Conservation (phyloP, 2,797 vertebrate species). For the Adrianichthys oophorus region DNA sequence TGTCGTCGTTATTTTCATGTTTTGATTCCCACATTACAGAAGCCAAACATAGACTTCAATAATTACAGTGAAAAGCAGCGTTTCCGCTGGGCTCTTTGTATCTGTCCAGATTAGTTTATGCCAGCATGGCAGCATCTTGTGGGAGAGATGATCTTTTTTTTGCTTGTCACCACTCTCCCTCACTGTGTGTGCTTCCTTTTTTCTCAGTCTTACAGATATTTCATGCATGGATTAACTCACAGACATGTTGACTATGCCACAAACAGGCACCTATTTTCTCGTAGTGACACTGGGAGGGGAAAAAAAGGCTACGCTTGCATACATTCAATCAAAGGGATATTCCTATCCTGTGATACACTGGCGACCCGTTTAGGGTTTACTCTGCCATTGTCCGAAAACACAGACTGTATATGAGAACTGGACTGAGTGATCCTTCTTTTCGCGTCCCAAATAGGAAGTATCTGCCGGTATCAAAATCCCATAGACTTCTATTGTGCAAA, state of each 20-base stretch:
- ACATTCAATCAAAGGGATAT: constrained; percentile 38
- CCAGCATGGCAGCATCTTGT: constrained; percentile 35
- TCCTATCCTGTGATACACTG: no score
- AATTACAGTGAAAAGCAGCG: constrained; percentile 46
- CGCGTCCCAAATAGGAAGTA: no score
- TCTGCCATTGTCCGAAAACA: no score
- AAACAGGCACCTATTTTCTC: constrained; percentile 46
- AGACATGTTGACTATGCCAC: constrained; percentile 49
- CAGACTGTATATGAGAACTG: no score
- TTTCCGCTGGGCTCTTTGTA: constrained; percentile 46
- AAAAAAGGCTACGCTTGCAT: constrained; percentile 33
- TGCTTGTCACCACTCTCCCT: constrained; percentile 22
- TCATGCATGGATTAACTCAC: constrained; percentile 63
- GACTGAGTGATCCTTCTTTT: no score
- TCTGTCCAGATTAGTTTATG: constrained; percentile 49
- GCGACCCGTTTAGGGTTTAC: no score
- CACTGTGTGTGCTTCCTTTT: constrained; percentile 8
- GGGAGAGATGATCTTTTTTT: constrained; percentile 33
- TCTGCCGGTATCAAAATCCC: no score
- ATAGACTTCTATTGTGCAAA: no score
- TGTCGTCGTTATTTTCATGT: constrained; percentile 38
- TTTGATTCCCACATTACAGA: constrained; percentile 45
- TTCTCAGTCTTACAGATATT: constrained; percentile 43
- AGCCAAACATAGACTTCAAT: constrained; percentile 46
- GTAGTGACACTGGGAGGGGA: constrained; percentile 21